Conservation (phyloP, 2,888 invertebrate genomes). For the Stegana nigrithorax region DNA sequence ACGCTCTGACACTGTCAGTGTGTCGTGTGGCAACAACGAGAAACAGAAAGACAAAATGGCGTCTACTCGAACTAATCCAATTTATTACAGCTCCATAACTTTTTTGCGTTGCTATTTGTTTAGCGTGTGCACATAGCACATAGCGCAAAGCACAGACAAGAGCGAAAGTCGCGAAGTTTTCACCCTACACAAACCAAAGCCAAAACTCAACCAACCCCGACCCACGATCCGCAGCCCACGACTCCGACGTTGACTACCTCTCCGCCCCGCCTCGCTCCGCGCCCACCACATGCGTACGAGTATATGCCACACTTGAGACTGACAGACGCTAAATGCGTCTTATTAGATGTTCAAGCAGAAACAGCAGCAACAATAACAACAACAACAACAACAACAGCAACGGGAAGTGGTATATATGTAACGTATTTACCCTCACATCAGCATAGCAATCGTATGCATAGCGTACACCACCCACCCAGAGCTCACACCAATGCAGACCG, state of each 20-base stretch:
- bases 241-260: too few relatives aligned
- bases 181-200: constrained; percentile 3
- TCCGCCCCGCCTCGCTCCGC: not conserved
- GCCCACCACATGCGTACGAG: constrained; percentile 1
- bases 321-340: constrained; percentile 57
- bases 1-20: too few relatives aligned
- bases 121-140: constrained; percentile 24
- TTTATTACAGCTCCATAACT: constrained; percentile 67
- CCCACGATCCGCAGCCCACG: too few relatives aligned
- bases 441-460: not conserved
- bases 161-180: constrained; percentile 18
- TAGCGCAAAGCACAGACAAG: not conserved
- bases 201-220: not conserved
- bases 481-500: constrained; percentile 35
- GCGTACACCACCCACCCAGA: not conserved
- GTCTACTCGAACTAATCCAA: constrained; percentile 67
- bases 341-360: constrained; percentile 48
- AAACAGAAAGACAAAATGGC: constrained; percentile 63
- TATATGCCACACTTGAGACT: constrained; percentile 33
- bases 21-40: too few relatives aligned
- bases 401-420: constrained; percentile 39
- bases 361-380: constrained; percentile 18
- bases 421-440: constrained; percentile 51
- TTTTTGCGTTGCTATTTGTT: constrained; percentile 62
- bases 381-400: not conserved